Percentiles rank a stretch among this genome's conserved stretches.
These are phyloP conservation scores for Clarias pachynema DNA, from an alignment of 2,797 vertebrate genomes.

Conservation along the genomic window DNA sequence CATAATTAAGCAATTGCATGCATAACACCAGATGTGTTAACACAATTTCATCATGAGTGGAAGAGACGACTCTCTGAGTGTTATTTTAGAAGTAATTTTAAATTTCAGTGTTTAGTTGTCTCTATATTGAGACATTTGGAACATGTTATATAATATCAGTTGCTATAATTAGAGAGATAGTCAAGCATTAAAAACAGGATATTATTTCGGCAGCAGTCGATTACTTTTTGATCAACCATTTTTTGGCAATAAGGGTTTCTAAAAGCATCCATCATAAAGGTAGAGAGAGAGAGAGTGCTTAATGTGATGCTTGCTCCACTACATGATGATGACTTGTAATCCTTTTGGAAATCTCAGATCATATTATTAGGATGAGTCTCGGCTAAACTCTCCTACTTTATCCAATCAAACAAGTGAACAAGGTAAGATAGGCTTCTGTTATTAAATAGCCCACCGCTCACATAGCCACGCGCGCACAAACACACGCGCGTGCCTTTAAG, in stretches of 20 bases:
- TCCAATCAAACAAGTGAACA: constrained; percentile 13
- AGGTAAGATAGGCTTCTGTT: neutral
- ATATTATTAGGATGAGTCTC: neutral
- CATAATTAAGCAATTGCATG: too few species aligned
- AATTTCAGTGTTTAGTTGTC: too few species aligned
- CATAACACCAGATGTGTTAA: too few species aligned
- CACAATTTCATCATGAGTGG: too few species aligned
- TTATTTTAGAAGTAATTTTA: too few species aligned
- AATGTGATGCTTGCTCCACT: neutral
- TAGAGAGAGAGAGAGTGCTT: constrained; percentile 3
- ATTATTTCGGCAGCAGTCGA: neutral
- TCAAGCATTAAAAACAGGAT: neutral
- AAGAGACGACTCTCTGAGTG: too few species aligned
- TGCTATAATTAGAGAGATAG: neutral
- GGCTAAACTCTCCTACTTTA: neutral
- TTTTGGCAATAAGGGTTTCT: neutral
- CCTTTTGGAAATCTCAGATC: neutral
- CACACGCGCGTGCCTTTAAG: constrained; percentile 39
- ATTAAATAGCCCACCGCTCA: constrained; percentile 2
- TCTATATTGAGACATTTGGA: too few species aligned
- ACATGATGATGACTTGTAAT: neutral
- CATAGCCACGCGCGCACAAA: constrained; percentile 34
- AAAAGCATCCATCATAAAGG: neutral
- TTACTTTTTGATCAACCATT: constrained; percentile 7
- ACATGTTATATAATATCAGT: too few species aligned